These are phyloP conservation scores for Hypsibius dujardini DNA, from an alignment of 1,140 invertebrate genomes.

Conservation along the genomic window DNA sequence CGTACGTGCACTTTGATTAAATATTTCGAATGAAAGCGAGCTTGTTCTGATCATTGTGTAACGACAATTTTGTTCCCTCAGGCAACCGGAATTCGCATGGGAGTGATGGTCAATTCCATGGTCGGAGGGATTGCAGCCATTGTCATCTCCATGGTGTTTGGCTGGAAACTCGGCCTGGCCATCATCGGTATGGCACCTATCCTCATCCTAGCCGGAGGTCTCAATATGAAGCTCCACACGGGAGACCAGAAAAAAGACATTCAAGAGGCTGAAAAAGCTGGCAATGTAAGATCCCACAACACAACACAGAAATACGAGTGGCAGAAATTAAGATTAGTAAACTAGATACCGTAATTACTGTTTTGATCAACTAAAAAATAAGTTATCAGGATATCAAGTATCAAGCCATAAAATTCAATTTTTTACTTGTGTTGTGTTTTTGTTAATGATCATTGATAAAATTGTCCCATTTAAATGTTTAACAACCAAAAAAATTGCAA, in stretches of 20 bases:
- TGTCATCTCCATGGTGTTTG: conserved; percentile 32
- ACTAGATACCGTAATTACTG: too few relatives aligned
- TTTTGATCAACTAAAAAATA: background rate
- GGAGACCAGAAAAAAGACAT: conserved; percentile 36
- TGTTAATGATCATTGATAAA: too few relatives aligned
- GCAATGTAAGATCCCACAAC: conserved; percentile 30
- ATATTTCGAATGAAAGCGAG: conserved; percentile 17
- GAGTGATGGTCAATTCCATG: conserved; percentile 32
- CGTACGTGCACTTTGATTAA: conserved; percentile 26
- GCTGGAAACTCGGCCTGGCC: conserved; percentile 34
- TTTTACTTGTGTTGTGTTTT: too few relatives aligned
- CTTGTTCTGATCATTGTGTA: conserved; percentile 13
- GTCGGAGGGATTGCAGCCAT: conserved; percentile 34
- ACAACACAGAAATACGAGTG: too few relatives aligned
- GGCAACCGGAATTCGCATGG: conserved; percentile 36
- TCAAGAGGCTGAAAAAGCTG: conserved; percentile 36
- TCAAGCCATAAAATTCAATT: too few relatives aligned
- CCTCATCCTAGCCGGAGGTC: conserved; percentile 29
- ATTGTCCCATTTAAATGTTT: too few relatives aligned
- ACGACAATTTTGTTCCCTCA: conserved; percentile 23
- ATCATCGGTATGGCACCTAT: conserved; percentile 32
- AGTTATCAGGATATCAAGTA: too few relatives aligned
- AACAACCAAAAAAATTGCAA: too few relatives aligned
- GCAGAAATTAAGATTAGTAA: too few relatives aligned
- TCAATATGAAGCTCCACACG: conserved; percentile 30